Evolutionary conservation across 1,140 invertebrate species (phyloP).

Genomic region (Lasaia peninsularis): DNA sequence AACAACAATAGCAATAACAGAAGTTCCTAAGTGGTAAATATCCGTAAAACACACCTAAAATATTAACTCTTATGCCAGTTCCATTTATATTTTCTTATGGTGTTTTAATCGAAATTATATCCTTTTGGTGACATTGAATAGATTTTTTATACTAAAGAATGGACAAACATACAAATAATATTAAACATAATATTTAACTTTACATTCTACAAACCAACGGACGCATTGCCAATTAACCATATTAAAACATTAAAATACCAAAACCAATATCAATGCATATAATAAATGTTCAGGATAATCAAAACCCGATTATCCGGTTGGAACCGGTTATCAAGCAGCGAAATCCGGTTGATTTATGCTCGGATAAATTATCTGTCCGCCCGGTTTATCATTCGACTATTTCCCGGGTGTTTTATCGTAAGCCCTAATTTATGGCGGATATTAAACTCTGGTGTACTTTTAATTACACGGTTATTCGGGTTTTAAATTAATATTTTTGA

Average conservation of each 20-base stretch:
- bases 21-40: no score
- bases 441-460: neutral
- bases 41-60: no score
- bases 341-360: slow-evolving; percentile 17
- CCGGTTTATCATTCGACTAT: slow-evolving; percentile 17
- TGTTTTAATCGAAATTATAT: no score
- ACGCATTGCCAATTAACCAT: no score
- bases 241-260: no score
- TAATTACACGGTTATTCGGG: neutral
- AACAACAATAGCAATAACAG: no score
- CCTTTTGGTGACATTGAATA: neutral
- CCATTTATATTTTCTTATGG: no score
- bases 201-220: no score
- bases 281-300: neutral
- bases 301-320: slow-evolving; percentile 5
- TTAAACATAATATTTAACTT: neutral
- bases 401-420: slow-evolving; percentile 7
- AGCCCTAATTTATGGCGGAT: neutral
- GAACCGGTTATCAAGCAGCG: slow-evolving; percentile 5
- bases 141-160: neutral
- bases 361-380: slow-evolving; percentile 15
- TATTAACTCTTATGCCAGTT: no score
- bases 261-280: neutral
- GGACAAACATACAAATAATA: neutral
- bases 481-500: no score